These are phyloP conservation scores for Ciona savignyi DNA, from an alignment of 23 tunicate species.

Conservation along the genomic window DNA sequence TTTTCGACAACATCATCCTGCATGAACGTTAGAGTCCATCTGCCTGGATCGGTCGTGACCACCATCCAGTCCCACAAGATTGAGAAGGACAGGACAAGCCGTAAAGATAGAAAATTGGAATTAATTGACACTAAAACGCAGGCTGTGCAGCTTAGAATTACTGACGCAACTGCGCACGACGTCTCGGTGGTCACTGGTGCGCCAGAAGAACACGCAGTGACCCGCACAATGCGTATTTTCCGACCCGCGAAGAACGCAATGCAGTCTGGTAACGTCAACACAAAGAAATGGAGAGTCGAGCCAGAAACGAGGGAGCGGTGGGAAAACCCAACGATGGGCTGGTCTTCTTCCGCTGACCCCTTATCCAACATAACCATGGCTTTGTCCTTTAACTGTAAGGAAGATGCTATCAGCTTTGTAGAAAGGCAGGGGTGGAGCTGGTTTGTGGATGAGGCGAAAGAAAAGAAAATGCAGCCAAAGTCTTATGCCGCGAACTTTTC, in stretches of 20 bases:
- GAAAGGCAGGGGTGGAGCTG: slow-evolving; percentile 94
- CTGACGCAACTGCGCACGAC: slow-evolving; percentile 8
- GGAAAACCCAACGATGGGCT: slow-evolving; percentile 99
- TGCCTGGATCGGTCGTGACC: neutral
- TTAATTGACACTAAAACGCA: neutral
- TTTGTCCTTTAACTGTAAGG: slow-evolving; percentile 86
- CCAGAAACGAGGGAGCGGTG: slow-evolving; percentile 87
- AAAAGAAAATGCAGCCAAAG: slow-evolving; percentile 76
- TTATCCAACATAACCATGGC: slow-evolving; percentile 86
- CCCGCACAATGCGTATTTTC: slow-evolving; percentile 59
- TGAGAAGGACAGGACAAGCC: neutral
- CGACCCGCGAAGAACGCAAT: slow-evolving; percentile 88
- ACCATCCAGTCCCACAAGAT: neutral
- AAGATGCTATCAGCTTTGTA: slow-evolving; percentile 81
- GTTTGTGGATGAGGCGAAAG: slow-evolving; percentile 63
- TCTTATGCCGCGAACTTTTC: slow-evolving; percentile 86
- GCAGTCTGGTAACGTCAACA: slow-evolving; percentile 87
- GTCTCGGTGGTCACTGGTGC: slow-evolving; percentile 59
- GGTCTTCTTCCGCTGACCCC: slow-evolving; percentile 97
- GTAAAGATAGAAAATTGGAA: neutral
- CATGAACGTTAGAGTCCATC: neutral
- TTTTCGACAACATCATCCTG: neutral
- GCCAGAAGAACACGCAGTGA: slow-evolving; percentile 81
- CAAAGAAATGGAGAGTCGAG: slow-evolving; percentile 77
- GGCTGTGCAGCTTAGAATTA: neutral